Evolutionary conservation across 2,888 invertebrate species (phyloP).

Genomic region (Nebria brevicollis): DNA sequence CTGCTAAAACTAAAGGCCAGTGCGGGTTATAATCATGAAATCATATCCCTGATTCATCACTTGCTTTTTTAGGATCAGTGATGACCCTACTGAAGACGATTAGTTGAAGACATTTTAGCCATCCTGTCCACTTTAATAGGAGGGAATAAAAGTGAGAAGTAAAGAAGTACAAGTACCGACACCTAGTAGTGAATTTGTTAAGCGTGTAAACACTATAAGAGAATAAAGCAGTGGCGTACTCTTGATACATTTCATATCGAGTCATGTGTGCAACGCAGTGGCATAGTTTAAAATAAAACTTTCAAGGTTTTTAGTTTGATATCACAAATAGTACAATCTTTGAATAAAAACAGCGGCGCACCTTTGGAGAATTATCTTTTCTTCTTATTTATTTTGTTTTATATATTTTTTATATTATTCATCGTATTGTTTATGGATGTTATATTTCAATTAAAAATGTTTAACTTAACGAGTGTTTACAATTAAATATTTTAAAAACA

Average conservation of each 20-base stretch:
- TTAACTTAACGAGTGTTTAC: too few relatives aligned
- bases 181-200: not conserved
- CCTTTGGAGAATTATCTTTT: not conserved
- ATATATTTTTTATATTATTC: too few relatives aligned
- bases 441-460: too few relatives aligned
- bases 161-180: not conserved
- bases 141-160: not conserved
- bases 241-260: too few relatives aligned
- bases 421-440: too few relatives aligned
- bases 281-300: not conserved
- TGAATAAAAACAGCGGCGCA: not conserved
- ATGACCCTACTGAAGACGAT: not conserved
- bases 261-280: not conserved
- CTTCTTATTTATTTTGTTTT: too few relatives aligned
- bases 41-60: conserved; percentile 26
- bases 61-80: not conserved
- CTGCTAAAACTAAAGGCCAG: not conserved
- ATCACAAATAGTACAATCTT: not conserved
- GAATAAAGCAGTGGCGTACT: not conserved
- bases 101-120: not conserved
- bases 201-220: not conserved
- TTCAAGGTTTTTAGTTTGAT: not conserved
- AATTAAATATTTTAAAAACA: too few relatives aligned
- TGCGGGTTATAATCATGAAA: conserved; percentile 19
- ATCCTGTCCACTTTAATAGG: not conserved